Evolutionary conservation across 2,888 invertebrate species (phyloP).

Genomic region (Ectemnius cavifrons): DNA sequence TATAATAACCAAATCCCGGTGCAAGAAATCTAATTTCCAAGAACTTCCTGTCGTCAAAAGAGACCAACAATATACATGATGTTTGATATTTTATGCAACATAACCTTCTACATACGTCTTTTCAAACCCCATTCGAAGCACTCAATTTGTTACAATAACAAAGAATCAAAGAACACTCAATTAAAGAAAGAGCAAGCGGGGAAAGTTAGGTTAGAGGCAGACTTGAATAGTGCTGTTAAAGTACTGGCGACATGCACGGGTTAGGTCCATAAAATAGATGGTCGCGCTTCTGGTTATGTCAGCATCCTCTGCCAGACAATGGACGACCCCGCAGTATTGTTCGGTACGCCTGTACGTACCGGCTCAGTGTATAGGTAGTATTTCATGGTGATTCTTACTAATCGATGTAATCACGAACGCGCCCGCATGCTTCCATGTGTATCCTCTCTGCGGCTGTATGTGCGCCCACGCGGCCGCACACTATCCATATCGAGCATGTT

Average conservation of each 20-base stretch:
- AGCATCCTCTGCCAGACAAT: slow-evolving; percentile 76
- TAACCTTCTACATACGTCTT: too few relatives aligned
- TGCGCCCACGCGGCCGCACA: slow-evolving; percentile 12
- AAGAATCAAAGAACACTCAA: too few relatives aligned
- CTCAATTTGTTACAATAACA: too few relatives aligned
- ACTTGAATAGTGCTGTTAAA: slow-evolving; percentile 42
- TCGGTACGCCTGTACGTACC: slow-evolving; percentile 60
- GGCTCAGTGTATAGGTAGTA: slow-evolving; percentile 59
- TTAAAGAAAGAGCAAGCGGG: neutral
- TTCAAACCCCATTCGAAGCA: too few relatives aligned
- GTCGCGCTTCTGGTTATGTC: slow-evolving; percentile 74
- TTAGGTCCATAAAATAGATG: slow-evolving; percentile 64
- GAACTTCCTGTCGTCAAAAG: too few relatives aligned
- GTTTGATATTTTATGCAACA: too few relatives aligned
- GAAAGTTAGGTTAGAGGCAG: slow-evolving; percentile 7
- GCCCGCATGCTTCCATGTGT: slow-evolving; percentile 1
- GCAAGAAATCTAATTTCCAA: too few relatives aligned
- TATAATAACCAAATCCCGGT: too few relatives aligned
- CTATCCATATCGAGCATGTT: slow-evolving; percentile 14
- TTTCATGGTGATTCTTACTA: slow-evolving; percentile 70
- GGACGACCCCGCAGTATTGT: slow-evolving; percentile 73
- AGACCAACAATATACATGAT: too few relatives aligned
- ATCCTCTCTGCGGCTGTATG: slow-evolving; percentile 21
- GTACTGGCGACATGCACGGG: slow-evolving; percentile 43
- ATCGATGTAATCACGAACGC: slow-evolving; percentile 67